Percentiles rank a stretch among this genome's conserved stretches.
These are phyloP conservation scores for Helicoverpa assulta DNA, from an alignment of 2,888 invertebrate species.

Conservation along the genomic window DNA sequence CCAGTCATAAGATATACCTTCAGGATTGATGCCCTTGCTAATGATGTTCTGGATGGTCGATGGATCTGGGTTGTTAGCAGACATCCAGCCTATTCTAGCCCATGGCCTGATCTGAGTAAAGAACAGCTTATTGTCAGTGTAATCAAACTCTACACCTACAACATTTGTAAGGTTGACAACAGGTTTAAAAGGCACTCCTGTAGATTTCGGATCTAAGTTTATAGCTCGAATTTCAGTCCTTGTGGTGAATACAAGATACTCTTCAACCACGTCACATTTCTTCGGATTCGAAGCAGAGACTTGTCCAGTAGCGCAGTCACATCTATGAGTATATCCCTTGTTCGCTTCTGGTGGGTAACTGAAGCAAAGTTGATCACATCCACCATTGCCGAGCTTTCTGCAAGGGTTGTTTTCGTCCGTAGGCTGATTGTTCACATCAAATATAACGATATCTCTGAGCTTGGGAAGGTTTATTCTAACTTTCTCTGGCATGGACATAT, in stretches of 20 bases:
- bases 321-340: constrained; percentile 91
- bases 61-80: constrained; percentile 92
- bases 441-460: constrained; percentile 97
- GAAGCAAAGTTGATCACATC: constrained; percentile 98
- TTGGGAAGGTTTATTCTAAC: constrained; percentile 96
- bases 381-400: constrained; percentile 93
- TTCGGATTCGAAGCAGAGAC: constrained; percentile 91
- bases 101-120: constrained; percentile 98
- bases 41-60: constrained; percentile 92
- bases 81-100: constrained; percentile 96
- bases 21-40: constrained; percentile 96
- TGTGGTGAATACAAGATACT: constrained; percentile 98
- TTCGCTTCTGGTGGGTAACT: constrained; percentile 94
- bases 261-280: constrained; percentile 95
- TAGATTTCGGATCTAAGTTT: constrained; percentile 95
- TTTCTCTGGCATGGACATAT: constrained; percentile 92
- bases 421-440: constrained; percentile 97
- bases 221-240: constrained; percentile 97
- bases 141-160: constrained; percentile 98
- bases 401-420: constrained; percentile 95
- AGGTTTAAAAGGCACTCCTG: constrained; percentile 95
- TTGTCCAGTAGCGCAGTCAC: constrained; percentile 98
- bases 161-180: constrained; percentile 97
- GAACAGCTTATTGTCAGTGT: constrained; percentile 95
- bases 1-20: constrained; percentile 99